phyloP scores from a whole-genome alignment of 2,797 vertebrate species.

The Chaenodraco wilsoni region DNA sequence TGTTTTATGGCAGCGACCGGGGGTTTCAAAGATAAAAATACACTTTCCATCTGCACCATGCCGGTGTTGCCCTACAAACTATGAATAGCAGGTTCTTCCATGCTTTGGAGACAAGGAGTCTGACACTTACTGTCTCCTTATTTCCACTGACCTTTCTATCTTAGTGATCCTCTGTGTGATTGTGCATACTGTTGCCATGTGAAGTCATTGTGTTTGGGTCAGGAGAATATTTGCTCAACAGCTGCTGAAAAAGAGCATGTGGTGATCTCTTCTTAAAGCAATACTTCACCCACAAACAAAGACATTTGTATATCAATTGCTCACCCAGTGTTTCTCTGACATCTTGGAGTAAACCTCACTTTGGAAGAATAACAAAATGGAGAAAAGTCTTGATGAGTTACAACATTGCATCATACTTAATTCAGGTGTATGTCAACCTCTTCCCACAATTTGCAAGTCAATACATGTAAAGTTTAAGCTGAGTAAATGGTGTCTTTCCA shows the following conservation, averaged over 20 bases:
- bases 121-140: slow-evolving; percentile 56
- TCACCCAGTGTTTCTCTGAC: too few relatives aligned
- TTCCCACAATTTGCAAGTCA: too few relatives aligned
- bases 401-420: too few relatives aligned
- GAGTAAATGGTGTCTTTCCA: slow-evolving; percentile 46
- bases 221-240: slow-evolving; percentile 9
- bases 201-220: slow-evolving; percentile 22
- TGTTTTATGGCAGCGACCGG: slow-evolving; percentile 58
- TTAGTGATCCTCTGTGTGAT: slow-evolving; percentile 12
- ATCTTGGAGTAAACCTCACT: too few relatives aligned
- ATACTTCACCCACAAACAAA: too few relatives aligned
- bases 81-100: slow-evolving; percentile 74
- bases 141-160: slow-evolving; percentile 49
- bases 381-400: too few relatives aligned
- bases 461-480: too few relatives aligned
- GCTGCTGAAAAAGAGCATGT: slow-evolving; percentile 39
- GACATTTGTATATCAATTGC: too few relatives aligned
- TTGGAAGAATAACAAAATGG: too few relatives aligned
- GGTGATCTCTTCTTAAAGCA: slow-evolving; percentile 9
- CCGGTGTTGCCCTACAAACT: slow-evolving; percentile 62
- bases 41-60: slow-evolving; percentile 47
- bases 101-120: slow-evolving; percentile 63
- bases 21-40: slow-evolving; percentile 75
- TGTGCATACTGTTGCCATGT: slow-evolving; percentile 9
- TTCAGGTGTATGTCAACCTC: too few relatives aligned